phyloP scores from a whole-genome alignment of 2,888 invertebrate genomes.

The Lithophane socia region DNA sequence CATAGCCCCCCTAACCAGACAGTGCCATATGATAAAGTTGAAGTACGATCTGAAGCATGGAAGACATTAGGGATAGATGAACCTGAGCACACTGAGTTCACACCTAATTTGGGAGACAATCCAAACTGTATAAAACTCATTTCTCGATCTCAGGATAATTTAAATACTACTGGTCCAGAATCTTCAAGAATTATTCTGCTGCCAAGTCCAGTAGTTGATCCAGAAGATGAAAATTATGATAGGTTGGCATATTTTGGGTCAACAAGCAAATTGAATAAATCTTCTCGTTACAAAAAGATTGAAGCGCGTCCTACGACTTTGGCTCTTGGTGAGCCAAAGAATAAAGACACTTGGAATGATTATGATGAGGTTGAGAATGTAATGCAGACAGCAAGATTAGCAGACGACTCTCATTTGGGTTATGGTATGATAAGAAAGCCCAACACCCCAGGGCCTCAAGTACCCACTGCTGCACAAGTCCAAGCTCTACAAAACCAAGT shows the following conservation, averaged over 20 bases:
- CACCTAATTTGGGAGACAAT: slow-evolving; percentile 86
- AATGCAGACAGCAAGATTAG: slow-evolving; percentile 93
- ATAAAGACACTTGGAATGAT: slow-evolving; percentile 92
- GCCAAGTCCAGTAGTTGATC: slow-evolving; percentile 86
- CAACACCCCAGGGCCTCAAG: slow-evolving; percentile 89
- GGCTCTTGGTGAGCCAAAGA: slow-evolving; percentile 83
- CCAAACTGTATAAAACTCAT: slow-evolving; percentile 88
- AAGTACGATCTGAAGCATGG: slow-evolving; percentile 95
- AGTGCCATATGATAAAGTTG: slow-evolving; percentile 93
- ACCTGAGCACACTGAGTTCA: slow-evolving; percentile 93
- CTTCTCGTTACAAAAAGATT: slow-evolving; percentile 93
- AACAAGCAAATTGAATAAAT: slow-evolving; percentile 92
- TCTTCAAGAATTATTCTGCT: slow-evolving; percentile 90
- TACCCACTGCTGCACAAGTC: slow-evolving; percentile 88
- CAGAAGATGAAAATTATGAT: slow-evolving; percentile 93
- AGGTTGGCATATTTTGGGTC: slow-evolving; percentile 95
- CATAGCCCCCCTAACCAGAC: slow-evolving; percentile 76
- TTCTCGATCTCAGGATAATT: slow-evolving; percentile 88
- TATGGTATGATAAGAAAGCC: slow-evolving; percentile 94
- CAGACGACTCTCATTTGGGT: slow-evolving; percentile 95
- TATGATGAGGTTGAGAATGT: slow-evolving; percentile 94
- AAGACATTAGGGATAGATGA: slow-evolving; percentile 94
- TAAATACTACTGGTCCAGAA: slow-evolving; percentile 86
- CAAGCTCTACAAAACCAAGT: slow-evolving; percentile 86
- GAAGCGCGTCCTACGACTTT: slow-evolving; percentile 91